Evolutionary conservation across 37 sponge, comb jelly and placozoan genomes (phyloP), one percentile per base, ranked within the genome.

Genomic region (Axinella damicornis): DNA sequence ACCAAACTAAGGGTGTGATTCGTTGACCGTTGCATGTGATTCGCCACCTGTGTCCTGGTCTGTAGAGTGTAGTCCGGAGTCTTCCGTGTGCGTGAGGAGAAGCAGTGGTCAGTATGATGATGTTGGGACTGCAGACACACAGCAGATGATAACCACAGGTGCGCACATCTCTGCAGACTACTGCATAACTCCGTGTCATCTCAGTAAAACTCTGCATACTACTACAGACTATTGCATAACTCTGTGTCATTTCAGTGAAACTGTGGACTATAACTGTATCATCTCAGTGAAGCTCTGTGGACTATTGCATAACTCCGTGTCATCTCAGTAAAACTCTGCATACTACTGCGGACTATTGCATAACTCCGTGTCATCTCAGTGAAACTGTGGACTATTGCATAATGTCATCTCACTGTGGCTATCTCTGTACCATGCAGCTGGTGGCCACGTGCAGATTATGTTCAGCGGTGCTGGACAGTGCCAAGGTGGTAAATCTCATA

Each of bases 11-110:
- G n/a, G n/a, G n/a, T n/a, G n/a, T n/a, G n/a, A n/a, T n/a, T n/a
- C n/a, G n/a, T n/a, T n/a, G n/a, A n/a, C n/a, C n/a, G n/a, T n/a
- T n/a, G n/a, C n/a, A n/a, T n/a, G n/a, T n/a, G n/a, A n/a, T n/a
- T n/a, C 9, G 46, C 46, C 46, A 46, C 9, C 9, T 46, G 46
- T n/a, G n/a, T n/a, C n/a, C n/a, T n/a, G 46, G 4, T 46, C 9
- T 46, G 19, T 54, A 80, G 81, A 32, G 19, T 80, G 81, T 69
- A 57, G 84, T 39, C 41, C 27, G 0, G 85, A 89, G 52, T 53
- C 79, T 2, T 46, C 84, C 17, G 79, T 89, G 31, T 89, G 90
- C 64, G 28, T 78, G 33, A 69, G 52, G 60, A 57, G 37, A 27
- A 64, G 41, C 6, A 46, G 41, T 15, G 79, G 73, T 0, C 20